These are phyloP conservation scores for Cyanistes caeruleus DNA, from an alignment of 2,113 vertebrate species.

Conservation along the genomic window DNA sequence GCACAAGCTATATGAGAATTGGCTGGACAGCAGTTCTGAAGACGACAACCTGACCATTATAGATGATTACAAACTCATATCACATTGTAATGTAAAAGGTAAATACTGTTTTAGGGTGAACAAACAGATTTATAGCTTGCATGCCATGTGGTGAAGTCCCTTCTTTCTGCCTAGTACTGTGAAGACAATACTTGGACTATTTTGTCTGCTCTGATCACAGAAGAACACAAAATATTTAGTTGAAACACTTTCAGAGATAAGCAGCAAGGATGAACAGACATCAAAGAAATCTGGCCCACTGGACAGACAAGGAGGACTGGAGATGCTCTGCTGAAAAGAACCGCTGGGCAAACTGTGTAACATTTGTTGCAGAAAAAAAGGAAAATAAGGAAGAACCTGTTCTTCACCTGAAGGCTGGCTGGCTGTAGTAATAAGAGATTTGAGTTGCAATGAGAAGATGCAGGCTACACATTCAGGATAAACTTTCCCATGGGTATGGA, in stretches of 20 bases:
- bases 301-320: not conserved
- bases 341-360: accelerated
- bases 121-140: not conserved
- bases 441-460: not conserved
- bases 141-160: not conserved
- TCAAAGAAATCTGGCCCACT: not conserved
- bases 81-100: not conserved
- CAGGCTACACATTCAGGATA: not conserved
- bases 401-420: not conserved
- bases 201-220: not conserved
- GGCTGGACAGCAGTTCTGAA: not conserved
- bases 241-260: not conserved
- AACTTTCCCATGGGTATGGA: not conserved
- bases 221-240: not conserved
- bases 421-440: not conserved
- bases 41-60: not conserved
- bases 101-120: not conserved
- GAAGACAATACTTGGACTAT: not conserved
- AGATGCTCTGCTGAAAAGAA: not conserved
- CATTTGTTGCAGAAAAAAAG: not conserved
- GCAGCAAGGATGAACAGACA: not conserved
- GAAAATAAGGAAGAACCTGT: not conserved
- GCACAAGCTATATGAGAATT: not conserved
- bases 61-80: not conserved
- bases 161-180: not conserved